Conservation (phyloP, 2,888 invertebrate genomes). For the Esperia sulphurella region DNA sequence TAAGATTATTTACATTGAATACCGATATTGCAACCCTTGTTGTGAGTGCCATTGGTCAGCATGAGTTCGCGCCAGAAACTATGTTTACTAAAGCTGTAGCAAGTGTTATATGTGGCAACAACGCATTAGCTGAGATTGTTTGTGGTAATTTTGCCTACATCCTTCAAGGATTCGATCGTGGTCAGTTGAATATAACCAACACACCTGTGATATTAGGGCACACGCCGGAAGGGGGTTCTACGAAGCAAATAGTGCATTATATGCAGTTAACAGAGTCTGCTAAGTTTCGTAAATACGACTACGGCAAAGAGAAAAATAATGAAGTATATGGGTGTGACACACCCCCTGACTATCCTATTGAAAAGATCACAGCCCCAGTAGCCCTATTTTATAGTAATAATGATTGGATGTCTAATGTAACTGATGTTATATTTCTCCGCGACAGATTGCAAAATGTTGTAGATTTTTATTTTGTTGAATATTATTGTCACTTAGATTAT, state of each 20-base stretch:
- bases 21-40: not conserved
- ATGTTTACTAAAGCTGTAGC: not conserved
- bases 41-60: not conserved
- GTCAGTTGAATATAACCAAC: slow-evolving; percentile 19
- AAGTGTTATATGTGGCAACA: not conserved
- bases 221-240: slow-evolving; percentile 75
- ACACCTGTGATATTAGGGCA: slow-evolving; percentile 44
- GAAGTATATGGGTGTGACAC: slow-evolving; percentile 35
- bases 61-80: not conserved
- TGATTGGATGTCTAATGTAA: slow-evolving; percentile 82
- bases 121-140: not conserved
- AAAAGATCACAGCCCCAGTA: slow-evolving; percentile 45
- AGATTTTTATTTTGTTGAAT: slow-evolving; percentile 74
- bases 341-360: slow-evolving; percentile 49
- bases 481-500: slow-evolving; percentile 62
- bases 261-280: slow-evolving; percentile 61
- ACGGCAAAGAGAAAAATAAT: slow-evolving; percentile 42
- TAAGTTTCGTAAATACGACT: slow-evolving; percentile 49
- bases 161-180: slow-evolving; percentile 25
- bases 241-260: slow-evolving; percentile 74
- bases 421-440: slow-evolving; percentile 76
- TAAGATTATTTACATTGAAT: slow-evolving; percentile 12
- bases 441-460: slow-evolving; percentile 71
- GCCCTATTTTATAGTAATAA: slow-evolving; percentile 62
- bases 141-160: slow-evolving; percentile 8